Conservation (phyloP, 2,888 invertebrate species). For the Orthosia cruda region DNA sequence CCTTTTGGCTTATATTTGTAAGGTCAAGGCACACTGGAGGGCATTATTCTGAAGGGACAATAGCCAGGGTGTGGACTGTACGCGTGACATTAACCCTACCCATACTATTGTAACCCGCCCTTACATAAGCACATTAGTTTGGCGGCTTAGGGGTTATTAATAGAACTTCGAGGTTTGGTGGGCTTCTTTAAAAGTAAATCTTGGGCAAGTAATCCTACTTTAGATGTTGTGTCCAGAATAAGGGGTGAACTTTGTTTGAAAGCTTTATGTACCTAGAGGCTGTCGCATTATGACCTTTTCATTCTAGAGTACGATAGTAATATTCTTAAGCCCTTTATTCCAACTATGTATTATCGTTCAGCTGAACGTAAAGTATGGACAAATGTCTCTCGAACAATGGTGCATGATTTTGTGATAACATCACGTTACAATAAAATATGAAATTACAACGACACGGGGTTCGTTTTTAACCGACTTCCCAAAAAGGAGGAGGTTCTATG, state of each 20-base stretch:
- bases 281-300: neutral
- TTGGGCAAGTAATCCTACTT: slow-evolving; percentile 39
- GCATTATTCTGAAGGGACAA: slow-evolving; percentile 66
- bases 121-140: slow-evolving; percentile 58
- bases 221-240: slow-evolving; percentile 19
- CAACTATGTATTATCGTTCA: neutral
- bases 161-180: slow-evolving; percentile 27
- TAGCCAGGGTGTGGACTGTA: slow-evolving; percentile 58
- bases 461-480: too few relatives aligned
- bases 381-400: neutral
- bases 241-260: slow-evolving; percentile 16
- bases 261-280: neutral
- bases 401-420: neutral
- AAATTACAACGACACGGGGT: neutral
- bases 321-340: neutral
- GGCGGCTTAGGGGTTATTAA: slow-evolving; percentile 48
- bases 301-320: neutral
- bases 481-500: too few relatives aligned
- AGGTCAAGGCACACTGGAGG: slow-evolving; percentile 55
- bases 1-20: slow-evolving; percentile 55
- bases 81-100: slow-evolving; percentile 67
- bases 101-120: slow-evolving; percentile 46
- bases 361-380: too few relatives aligned
- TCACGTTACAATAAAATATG: neutral
- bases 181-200: slow-evolving; percentile 51